Evolutionary conservation across 2,797 vertebrate species (phyloP).

Genomic region (Dicrostonyx torquatus): DNA sequence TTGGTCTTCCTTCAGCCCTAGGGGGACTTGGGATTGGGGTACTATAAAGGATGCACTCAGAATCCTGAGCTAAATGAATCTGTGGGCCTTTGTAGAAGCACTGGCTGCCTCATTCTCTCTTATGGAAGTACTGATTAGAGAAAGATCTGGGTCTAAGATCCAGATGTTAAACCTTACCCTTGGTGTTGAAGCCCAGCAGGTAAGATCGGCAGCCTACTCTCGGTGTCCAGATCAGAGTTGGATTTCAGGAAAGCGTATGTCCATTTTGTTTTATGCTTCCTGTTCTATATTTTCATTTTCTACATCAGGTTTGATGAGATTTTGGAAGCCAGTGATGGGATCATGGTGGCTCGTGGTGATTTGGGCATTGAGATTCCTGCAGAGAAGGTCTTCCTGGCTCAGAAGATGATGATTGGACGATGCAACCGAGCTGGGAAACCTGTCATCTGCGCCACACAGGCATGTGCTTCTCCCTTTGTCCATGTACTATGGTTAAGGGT

Average conservation of each 20-base stretch:
- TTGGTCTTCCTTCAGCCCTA: background rate
- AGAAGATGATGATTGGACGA: conserved; percentile 99
- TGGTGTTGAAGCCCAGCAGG: background rate
- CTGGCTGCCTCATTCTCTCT: background rate
- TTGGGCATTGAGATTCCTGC: conserved; percentile 98
- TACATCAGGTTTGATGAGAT: conserved; percentile 96
- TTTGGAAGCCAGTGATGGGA: conserved; percentile 98
- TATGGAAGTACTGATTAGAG: background rate
- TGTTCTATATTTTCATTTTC: background rate
- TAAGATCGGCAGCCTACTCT: background rate
- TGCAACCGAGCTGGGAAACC: conserved; percentile 98
- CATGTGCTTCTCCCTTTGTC: conserved; percentile 62
- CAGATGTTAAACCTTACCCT: background rate
- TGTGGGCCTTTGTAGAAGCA: background rate
- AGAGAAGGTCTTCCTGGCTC: conserved; percentile 98
- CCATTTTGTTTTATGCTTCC: accelerated
- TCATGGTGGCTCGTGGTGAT: conserved; percentile 99
- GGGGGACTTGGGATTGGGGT: accelerated
- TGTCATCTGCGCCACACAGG: conserved; percentile 98
- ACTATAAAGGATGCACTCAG: background rate
- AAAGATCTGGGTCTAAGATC: background rate
- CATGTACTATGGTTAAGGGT: background rate
- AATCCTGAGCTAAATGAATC: background rate
- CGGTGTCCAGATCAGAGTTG: too few relatives aligned
- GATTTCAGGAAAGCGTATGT: background rate